A percentile compares a stretch with the other conserved stretches of the same genome.
Conservation (phyloP, 64 coral and sea anemone genomes). For the Actinia tenebrosa region DNA sequence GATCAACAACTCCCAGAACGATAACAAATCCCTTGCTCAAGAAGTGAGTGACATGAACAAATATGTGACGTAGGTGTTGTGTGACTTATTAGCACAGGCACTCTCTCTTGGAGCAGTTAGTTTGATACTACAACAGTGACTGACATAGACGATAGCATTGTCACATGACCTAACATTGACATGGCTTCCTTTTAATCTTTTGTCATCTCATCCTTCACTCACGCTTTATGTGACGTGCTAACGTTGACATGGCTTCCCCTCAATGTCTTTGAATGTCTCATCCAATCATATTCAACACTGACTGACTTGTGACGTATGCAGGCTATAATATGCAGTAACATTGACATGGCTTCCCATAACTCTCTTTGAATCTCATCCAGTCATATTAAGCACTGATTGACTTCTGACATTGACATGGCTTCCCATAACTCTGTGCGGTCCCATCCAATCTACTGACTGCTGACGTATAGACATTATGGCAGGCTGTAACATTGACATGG, state of each 20-base stretch:
- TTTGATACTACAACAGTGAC: not conserved
- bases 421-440: not conserved
- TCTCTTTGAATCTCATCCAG: not conserved
- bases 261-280: not conserved
- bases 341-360: not conserved
- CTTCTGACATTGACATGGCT: not conserved
- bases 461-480: not conserved
- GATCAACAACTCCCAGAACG: constrained; percentile 4
- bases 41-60: not conserved
- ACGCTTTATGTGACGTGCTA: not conserved
- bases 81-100: too few relatives aligned
- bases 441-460: not conserved
- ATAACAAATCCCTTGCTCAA: constrained; percentile 18
- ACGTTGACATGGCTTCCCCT: not conserved
- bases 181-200: not conserved
- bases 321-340: not conserved
- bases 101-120: too few relatives aligned
- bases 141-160: not conserved
- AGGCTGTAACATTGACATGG: not conserved
- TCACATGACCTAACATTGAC: too few relatives aligned
- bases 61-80: too few relatives aligned
- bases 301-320: too few relatives aligned
- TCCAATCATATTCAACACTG: not conserved
- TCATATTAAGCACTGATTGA: not conserved
- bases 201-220: not conserved